Evolutionary conservation across 1,140 invertebrate species (phyloP).

Genomic region (Temnothorax nylanderi): DNA sequence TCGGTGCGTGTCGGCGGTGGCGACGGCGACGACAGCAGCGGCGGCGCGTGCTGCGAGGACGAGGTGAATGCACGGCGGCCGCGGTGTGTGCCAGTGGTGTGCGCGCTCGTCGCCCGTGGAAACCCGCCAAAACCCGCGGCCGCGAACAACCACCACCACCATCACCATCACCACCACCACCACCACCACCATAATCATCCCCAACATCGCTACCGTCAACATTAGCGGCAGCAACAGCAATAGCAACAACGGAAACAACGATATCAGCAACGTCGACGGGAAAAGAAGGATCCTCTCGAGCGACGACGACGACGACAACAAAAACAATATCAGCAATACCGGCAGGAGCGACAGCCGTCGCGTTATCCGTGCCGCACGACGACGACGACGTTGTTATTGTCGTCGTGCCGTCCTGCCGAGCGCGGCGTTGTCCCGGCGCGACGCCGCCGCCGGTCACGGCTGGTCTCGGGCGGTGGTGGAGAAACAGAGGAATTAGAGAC

Average conservation of each 20-base stretch:
- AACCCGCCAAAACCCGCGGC: constrained; percentile 79
- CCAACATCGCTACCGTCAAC: constrained; percentile 36
- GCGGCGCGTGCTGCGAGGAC: constrained; percentile 74
- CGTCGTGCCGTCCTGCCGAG: constrained; percentile 55
- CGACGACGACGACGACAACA: neutral
- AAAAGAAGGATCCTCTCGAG: neutral
- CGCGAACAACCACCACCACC: constrained; percentile 72
- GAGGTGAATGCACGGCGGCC: constrained; percentile 81
- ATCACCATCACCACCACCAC: constrained; percentile 38
- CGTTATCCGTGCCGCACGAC: neutral
- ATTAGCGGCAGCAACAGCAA: constrained; percentile 25
- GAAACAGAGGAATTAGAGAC: neutral
- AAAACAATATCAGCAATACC: neutral
- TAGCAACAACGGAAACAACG: constrained; percentile 39
- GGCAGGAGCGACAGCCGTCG: neutral
- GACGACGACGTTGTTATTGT: neutral
- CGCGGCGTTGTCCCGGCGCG: constrained; percentile 36
- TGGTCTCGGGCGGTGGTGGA: constrained; percentile 18
- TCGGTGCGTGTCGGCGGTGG: constrained; percentile 61
- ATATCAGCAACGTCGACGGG: constrained; percentile 25
- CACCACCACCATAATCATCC: constrained; percentile 9
- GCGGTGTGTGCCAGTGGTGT: constrained; percentile 76
- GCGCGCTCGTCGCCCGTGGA: constrained; percentile 75
- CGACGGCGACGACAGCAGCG: constrained; percentile 69
- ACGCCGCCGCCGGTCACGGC: constrained; percentile 50